Conservation (phyloP, 1,140 invertebrate genomes). For the Drosophila ananassae region DNA sequence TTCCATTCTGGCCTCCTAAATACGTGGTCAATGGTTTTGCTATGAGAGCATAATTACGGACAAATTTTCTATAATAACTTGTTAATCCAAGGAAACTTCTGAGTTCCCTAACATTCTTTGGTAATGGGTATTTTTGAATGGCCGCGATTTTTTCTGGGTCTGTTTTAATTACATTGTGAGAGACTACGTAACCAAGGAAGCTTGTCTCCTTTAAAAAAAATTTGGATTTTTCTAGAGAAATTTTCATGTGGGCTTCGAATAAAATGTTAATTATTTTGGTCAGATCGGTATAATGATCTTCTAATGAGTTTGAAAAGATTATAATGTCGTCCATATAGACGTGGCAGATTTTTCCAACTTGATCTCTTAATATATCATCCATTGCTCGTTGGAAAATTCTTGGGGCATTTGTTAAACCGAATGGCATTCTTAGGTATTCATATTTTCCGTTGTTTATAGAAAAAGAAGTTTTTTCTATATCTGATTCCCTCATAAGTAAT, state of each 20-base stretch:
- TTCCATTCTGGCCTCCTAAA: not conserved
- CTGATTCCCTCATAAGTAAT: constrained; percentile 49
- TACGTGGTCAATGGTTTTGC: not conserved
- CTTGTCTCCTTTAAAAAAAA: not conserved
- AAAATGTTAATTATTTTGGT: not conserved
- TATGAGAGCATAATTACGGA: not conserved
- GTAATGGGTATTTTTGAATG: not conserved
- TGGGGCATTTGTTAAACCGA: constrained; percentile 72
- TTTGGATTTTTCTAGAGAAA: constrained; percentile 6
- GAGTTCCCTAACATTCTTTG: constrained; percentile 1
- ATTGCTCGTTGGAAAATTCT: no score
- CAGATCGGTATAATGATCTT: not conserved
- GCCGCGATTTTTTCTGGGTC: not conserved
- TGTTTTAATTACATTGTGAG: not conserved
- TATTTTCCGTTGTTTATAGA: not conserved
- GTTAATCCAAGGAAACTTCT: constrained; percentile 2
- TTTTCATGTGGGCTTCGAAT: constrained; percentile 7
- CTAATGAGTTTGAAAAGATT: not conserved
- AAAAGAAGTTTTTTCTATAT: constrained; percentile 4
- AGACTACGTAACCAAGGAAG: not conserved
- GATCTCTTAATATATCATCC: constrained; percentile 24
- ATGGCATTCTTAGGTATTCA: constrained; percentile 32
- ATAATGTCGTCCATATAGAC: not conserved
- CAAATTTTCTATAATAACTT: not conserved
- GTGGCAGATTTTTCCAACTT: constrained; percentile 1